Percentiles rank a stretch among this genome's conserved stretches.
phyloP scores from a whole-genome alignment of 2,888 invertebrate species.

The Syrista parreyssii region DNA sequence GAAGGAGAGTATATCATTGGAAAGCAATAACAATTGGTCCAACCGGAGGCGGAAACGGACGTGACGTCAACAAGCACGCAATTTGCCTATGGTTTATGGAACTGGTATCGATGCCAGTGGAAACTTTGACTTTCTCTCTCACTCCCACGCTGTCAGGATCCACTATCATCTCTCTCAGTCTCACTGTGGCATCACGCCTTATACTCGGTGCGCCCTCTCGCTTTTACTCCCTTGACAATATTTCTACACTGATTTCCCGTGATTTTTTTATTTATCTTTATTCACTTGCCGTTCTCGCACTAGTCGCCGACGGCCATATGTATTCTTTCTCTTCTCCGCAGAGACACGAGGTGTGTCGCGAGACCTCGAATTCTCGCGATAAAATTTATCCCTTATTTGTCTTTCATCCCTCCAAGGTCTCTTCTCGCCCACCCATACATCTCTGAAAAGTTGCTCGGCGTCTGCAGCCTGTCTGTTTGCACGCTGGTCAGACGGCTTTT shows the following conservation, averaged over 20 bases:
- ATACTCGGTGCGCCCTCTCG: neutral
- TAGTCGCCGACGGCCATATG: no score
- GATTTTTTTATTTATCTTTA: no score
- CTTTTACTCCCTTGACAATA: neutral
- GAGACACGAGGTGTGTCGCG: no score
- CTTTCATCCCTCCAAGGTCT: no score
- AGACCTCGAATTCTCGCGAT: no score
- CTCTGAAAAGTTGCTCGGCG: no score
- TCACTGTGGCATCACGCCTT: neutral
- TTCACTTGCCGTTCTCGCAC: no score
- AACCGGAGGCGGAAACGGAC: slow-evolving; percentile 51
- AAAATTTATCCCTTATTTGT: no score
- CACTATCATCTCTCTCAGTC: neutral
- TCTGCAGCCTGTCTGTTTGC: no score
- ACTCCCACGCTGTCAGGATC: neutral
- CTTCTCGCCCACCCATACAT: no score
- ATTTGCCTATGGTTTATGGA: slow-evolving; percentile 48
- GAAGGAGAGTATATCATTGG: slow-evolving; percentile 33
- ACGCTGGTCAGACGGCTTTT: no score
- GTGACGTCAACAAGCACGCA: slow-evolving; percentile 54
- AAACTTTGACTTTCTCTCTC: slow-evolving; percentile 18
- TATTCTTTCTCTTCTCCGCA: no score
- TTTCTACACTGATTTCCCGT: neutral
- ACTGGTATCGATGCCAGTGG: slow-evolving; percentile 37
- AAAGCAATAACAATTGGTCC: slow-evolving; percentile 54